Percentiles rank a stretch among this genome's conserved stretches.
Conservation (phyloP, 2,888 invertebrate species). For the Drosophila meridiana region DNA sequence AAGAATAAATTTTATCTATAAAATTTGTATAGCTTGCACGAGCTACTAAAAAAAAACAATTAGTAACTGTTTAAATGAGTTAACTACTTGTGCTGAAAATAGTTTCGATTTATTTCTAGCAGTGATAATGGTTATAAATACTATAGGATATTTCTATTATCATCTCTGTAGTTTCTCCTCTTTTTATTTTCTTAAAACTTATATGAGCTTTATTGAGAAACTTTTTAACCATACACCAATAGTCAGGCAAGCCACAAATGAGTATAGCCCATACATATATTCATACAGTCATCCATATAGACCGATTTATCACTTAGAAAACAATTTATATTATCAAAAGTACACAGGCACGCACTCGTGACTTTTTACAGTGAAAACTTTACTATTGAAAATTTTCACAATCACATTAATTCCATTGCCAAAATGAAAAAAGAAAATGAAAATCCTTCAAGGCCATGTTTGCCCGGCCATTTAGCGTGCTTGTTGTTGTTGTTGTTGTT, state of each 20-base stretch:
- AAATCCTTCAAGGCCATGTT: slow-evolving; percentile 61
- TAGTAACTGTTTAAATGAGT: too few relatives aligned
- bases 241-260: background rate
- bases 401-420: slow-evolving; percentile 69
- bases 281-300: background rate
- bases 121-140: background rate
- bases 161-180: background rate
- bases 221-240: background rate
- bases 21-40: too few relatives aligned
- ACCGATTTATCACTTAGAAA: slow-evolving; percentile 56
- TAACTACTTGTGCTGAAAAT: too few relatives aligned
- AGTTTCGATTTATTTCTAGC: background rate
- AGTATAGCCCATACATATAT: background rate
- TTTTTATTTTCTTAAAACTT: background rate
- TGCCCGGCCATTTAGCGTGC: slow-evolving; percentile 29
- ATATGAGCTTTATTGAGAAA: too few relatives aligned
- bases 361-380: slow-evolving; percentile 38
- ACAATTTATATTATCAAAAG: slow-evolving; percentile 44
- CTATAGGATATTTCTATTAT: background rate
- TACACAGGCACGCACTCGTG: background rate
- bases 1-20: too few relatives aligned
- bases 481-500: slow-evolving; percentile 26
- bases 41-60: too few relatives aligned
- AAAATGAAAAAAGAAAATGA: slow-evolving; percentile 47
- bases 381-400: slow-evolving; percentile 65